Conservation (phyloP, 2,888 invertebrate species). For the Pseudococcus longispinus region DNA sequence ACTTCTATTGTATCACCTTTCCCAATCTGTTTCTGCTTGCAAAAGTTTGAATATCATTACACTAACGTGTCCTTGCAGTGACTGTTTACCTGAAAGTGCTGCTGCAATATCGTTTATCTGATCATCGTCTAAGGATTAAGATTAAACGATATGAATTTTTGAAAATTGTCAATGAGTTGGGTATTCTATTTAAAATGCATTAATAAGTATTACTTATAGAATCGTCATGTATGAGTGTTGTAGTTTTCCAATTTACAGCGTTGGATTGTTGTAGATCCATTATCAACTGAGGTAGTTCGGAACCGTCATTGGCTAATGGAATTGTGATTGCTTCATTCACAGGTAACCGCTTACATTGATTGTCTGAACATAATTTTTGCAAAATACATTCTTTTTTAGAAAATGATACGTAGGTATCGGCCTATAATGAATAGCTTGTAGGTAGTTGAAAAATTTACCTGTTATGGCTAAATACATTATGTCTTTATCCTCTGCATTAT, state of each 20-base stretch:
- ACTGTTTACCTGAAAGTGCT: constrained; percentile 43
- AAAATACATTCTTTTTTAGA: too few relatives aligned
- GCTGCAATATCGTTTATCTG: constrained; percentile 25
- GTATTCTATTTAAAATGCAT: too few relatives aligned
- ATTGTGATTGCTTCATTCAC: constrained; percentile 72
- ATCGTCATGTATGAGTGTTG: constrained; percentile 75
- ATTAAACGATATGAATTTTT: neutral
- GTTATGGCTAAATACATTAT: constrained; percentile 76
- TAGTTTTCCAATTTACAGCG: constrained; percentile 75
- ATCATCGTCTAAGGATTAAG: constrained; percentile 18
- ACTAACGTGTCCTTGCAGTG: neutral
- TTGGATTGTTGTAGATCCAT: constrained; percentile 75
- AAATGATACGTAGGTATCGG: too few relatives aligned
- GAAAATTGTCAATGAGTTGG: neutral
- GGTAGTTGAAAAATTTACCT: constrained; percentile 57
- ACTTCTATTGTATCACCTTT: constrained; percentile 56
- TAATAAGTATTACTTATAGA: constrained; percentile 69
- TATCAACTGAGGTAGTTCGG: constrained; percentile 79
- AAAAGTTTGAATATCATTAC: constrained; percentile 59
- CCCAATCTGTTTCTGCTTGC: constrained; percentile 58
- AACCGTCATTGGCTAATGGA: constrained; percentile 73
- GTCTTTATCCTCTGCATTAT: constrained; percentile 70
- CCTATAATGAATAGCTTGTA: neutral
- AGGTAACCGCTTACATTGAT: constrained; percentile 80
- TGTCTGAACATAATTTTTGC: too few relatives aligned